Percentiles rank a stretch among this genome's conserved stretches.
Conservation (phyloP, 2,797 vertebrate species). For the Sandelia bainsii region DNA sequence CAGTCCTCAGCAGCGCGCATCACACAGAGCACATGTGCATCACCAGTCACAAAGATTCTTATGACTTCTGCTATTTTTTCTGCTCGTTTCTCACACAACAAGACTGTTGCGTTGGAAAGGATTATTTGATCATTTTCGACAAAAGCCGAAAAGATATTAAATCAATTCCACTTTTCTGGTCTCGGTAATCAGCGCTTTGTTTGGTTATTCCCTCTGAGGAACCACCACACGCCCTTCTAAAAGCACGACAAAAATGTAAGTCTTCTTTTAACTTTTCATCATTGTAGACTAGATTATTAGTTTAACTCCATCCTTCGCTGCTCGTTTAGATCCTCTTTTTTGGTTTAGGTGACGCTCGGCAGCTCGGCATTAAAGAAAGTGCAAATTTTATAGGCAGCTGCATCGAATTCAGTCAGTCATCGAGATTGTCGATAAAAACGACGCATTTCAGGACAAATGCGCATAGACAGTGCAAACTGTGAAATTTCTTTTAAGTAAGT, state of each 20-base stretch:
- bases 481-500: background rate
- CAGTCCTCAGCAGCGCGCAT: background rate
- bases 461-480: background rate
- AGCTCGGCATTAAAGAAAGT: too few species aligned
- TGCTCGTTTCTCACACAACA: background rate
- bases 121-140: constrained; percentile 7
- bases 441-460: too few species aligned
- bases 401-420: too few species aligned
- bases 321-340: background rate
- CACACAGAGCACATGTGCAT: background rate
- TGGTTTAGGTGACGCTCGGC: too few species aligned
- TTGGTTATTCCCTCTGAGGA: background rate
- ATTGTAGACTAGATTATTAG: too few species aligned
- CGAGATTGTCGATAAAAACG: too few species aligned
- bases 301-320: background rate
- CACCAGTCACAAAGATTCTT: background rate
- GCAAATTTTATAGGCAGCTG: too few species aligned
- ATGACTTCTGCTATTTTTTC: background rate
- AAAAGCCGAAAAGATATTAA: background rate
- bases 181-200: background rate
- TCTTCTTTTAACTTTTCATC: background rate
- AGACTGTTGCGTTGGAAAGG: background rate
- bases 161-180: background rate
- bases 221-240: background rate
- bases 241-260: constrained; percentile 51